These are phyloP conservation scores for Pagrus major DNA, from an alignment of 2,113 vertebrate genomes.

Conservation along the genomic window DNA sequence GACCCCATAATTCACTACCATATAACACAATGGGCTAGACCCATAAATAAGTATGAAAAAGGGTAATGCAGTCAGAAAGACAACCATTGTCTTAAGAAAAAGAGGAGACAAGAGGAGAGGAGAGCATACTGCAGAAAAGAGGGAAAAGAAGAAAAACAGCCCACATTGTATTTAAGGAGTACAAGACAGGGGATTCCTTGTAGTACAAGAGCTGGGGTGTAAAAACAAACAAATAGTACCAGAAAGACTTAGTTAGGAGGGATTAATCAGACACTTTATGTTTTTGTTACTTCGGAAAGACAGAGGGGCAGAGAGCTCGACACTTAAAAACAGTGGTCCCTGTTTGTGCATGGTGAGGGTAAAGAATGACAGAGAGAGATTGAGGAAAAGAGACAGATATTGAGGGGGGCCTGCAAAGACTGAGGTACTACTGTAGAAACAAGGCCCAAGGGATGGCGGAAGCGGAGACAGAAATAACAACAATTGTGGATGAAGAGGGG, in stretches of 20 bases:
- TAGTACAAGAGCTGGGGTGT: neutral
- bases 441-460: constrained; percentile 27
- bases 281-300: constrained; percentile 33
- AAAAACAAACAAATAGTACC: neutral
- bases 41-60: too few species aligned
- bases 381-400: neutral
- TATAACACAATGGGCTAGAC: too few species aligned
- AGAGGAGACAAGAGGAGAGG: neutral
- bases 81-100: neutral
- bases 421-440: constrained; percentile 47
- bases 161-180: constrained; percentile 5
- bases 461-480: constrained; percentile 24
- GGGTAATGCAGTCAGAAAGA: too few species aligned
- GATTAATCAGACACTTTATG: constrained; percentile 37
- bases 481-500: constrained; percentile 15
- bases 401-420: constrained; percentile 23
- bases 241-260: neutral
- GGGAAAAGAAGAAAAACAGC: constrained; percentile 4
- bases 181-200: constrained; percentile 2
- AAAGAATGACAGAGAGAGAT: constrained; percentile 1
- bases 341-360: constrained; percentile 13
- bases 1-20: too few species aligned
- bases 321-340: constrained; percentile 9
- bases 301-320: constrained; percentile 14
- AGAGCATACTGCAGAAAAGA: neutral